Evolutionary conservation across 2,113 vertebrate species (phyloP).

Genomic region (Micromys minutus): DNA sequence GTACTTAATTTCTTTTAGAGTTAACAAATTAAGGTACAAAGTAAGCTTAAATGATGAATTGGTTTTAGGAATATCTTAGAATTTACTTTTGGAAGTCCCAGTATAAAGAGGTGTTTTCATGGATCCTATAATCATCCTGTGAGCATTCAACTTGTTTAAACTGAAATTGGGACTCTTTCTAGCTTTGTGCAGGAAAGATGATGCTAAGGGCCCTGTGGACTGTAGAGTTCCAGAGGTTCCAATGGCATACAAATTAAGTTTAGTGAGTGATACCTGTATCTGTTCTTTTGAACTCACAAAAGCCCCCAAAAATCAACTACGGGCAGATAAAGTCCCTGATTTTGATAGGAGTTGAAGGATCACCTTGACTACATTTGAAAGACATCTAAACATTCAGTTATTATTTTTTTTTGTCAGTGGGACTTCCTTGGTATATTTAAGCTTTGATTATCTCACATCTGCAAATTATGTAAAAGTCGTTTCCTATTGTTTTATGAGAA

Average conservation of each 20-base stretch:
- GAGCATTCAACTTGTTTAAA: background rate
- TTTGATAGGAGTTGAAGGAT: background rate
- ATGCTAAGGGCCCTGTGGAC: background rate
- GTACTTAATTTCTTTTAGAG: background rate
- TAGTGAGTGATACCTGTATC: background rate
- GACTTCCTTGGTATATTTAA: background rate
- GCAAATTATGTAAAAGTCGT: background rate
- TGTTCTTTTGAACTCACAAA: background rate
- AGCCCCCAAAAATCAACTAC: background rate
- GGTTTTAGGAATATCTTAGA: background rate
- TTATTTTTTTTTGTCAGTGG: background rate
- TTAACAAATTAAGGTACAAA: slow-evolving; percentile 17
- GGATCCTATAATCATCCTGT: background rate
- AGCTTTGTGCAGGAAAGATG: background rate
- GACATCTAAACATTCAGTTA: background rate
- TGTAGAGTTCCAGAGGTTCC: background rate
- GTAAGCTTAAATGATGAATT: background rate
- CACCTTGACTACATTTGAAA: background rate
- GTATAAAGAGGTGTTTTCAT: background rate
- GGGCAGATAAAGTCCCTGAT: background rate
- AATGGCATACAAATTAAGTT: background rate
- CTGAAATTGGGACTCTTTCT: background rate
- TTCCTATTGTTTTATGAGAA: background rate
- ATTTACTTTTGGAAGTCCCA: slow-evolving; percentile 11
- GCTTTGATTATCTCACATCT: background rate